Evolutionary conservation across 2,888 invertebrate species (phyloP), one percentile per base, ranked within the genome.

Genomic region (Trilocha varians): DNA sequence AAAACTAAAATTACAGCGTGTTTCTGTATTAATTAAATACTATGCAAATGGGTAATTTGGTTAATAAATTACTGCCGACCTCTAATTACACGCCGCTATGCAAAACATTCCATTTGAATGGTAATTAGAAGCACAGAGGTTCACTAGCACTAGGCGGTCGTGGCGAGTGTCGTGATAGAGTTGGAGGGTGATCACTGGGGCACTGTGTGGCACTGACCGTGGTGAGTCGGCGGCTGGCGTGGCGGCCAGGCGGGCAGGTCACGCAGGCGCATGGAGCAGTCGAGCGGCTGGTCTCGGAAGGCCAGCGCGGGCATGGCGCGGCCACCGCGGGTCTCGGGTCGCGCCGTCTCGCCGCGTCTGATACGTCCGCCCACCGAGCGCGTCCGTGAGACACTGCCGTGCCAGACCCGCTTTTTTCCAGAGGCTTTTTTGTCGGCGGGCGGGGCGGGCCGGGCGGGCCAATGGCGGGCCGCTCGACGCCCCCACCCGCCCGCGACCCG

Each of bases 191-290:
- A 39, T 42, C 43, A 44, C 47, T 41, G 46, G 46, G 49, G 43
- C 50, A 51, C 50, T 52, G 46, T 34, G 39, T 42, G 42, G 54
- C 45, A 45, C 82, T 76, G 77, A 79, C 79, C 82, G 78, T 74
- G 78, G 56, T 55, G 62, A 59, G 50, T 47, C 53, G 54, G 49
- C 54, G 59, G 47, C 53, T 53, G 48, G 66, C 53, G 63, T 68
- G 75, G 73, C 56, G 78, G 76, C 77, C 77, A 75, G 63, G 75
- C 72, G 57, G 77, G 77, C 61, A 77, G 66, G 60, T 77, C 78
- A 64, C 80, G 84, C 74, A 82, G 78, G 71, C 82, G 78, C 87
- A 91, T 91, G 72, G 91, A 91, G 82, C 91, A 92, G 87, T 92
- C 92, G 61, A 91, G 86, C 57, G 91, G 91, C 78, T 91, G 91